Conservation (phyloP, 2,797 vertebrate genomes). For the Agapornis canus region DNA sequence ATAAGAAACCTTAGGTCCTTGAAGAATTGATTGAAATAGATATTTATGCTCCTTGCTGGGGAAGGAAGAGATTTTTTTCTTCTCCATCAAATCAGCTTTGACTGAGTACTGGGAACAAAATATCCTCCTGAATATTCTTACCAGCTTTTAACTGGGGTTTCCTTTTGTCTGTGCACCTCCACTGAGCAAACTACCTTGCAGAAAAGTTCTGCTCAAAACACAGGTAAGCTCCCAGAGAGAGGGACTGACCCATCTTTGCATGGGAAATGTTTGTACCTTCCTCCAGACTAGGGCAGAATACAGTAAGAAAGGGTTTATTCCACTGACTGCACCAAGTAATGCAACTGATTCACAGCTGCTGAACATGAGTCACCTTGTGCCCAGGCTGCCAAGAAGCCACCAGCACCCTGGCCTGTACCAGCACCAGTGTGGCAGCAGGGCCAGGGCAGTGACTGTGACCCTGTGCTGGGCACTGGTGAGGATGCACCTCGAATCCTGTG, state of each 20-base stretch:
- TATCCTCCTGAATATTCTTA: not conserved
- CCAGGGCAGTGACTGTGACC: fast-evolving
- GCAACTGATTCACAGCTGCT: not conserved
- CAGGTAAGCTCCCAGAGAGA: not conserved
- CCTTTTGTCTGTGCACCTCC: not conserved
- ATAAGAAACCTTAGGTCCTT: constrained; percentile 58
- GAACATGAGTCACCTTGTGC: not conserved
- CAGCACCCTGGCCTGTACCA: not conserved
- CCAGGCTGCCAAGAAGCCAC: not conserved
- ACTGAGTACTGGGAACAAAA: not conserved
- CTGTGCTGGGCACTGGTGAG: not conserved
- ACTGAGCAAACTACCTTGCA: not conserved
- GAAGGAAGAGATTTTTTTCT: constrained; percentile 5
- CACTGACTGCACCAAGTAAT: not conserved
- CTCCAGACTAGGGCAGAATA: not conserved
- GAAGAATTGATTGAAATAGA: constrained; percentile 46
- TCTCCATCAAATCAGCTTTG: constrained; percentile 18
- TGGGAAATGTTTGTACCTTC: not conserved
- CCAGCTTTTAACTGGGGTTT: not conserved
- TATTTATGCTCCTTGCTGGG: constrained; percentile 28
- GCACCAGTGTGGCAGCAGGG: not conserved
- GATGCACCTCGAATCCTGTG: not conserved
- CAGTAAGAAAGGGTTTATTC: not conserved
- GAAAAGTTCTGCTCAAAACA: not conserved
- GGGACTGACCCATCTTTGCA: not conserved